Evolutionary conservation across 37 sponge, comb jelly and placozoan genomes (phyloP), one percentile per base, ranked within the genome.

Genomic region (Theonella swinhoei): DNA sequence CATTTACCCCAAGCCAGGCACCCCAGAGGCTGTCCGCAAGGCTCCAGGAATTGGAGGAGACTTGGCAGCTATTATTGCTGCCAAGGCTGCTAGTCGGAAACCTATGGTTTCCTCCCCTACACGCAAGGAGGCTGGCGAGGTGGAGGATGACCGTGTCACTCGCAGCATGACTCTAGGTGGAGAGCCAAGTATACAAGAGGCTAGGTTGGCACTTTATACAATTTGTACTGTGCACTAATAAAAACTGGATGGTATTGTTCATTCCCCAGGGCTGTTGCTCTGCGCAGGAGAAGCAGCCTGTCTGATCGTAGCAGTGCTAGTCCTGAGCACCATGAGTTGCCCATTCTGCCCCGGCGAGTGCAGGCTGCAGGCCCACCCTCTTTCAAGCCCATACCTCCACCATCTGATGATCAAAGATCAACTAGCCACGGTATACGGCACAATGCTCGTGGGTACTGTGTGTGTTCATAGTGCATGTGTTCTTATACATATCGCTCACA

Each of bases 361-460:
- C 35, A 79, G 25, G 67, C 63, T 59, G n/a, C n/a, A n/a, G 84
- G 87, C 34, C 92, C 88, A 19, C 92, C 92, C 11, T 47, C 72
- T 1, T 91, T 91, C 80, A 91, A 75, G 80, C 92, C 92, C 1
- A 77, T 54, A 2, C 92, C 88, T 31, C 88, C 88, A 5, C 80
- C 84, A 26, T 29, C 30, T 1, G 76, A 78, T 39, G 80, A 42
- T 7, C n/a, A n/a, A n/a, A n/a, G n/a, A n/a, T n/a, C n/a, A n/a
- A n/a, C n/a, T n/a, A n/a, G n/a, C n/a, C n/a, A n/a, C n/a, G n/a
- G n/a, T n/a, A n/a, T n/a, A n/a, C n/a, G n/a, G n/a, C n/a, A n/a
- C n/a, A n/a, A n/a, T n/a, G n/a, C n/a, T n/a, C n/a, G n/a, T n/a
- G n/a, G n/a, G n/a, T n/a, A n/a, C n/a, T n/a, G n/a, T n/a, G n/a